A percentile compares a stretch with the other conserved stretches of the same genome.
phyloP scores from a whole-genome alignment of 1,140 invertebrate species.

The Grapholita molesta region DNA sequence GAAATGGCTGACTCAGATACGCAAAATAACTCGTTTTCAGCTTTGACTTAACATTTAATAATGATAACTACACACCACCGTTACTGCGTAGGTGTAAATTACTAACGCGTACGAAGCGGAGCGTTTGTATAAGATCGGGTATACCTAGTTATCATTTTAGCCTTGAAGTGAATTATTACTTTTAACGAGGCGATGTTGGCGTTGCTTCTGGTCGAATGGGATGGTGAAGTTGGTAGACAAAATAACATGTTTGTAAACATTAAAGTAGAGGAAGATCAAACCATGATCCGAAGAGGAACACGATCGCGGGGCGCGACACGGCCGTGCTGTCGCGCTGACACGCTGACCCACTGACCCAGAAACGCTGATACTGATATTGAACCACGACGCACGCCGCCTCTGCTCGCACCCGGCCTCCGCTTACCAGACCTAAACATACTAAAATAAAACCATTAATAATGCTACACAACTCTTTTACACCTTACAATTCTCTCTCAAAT shows the following conservation, averaged over 20 bases:
- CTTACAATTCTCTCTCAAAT: background rate
- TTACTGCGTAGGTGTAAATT: slow-evolving; percentile 52
- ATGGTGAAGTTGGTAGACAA: no score
- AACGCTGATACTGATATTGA: slow-evolving; percentile 76
- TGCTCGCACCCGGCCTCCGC: slow-evolving; percentile 67
- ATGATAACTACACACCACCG: slow-evolving; percentile 52
- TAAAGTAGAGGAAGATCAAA: slow-evolving; percentile 47
- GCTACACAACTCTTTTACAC: background rate
- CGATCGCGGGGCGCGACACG: slow-evolving; percentile 50
- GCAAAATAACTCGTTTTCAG: slow-evolving; percentile 64
- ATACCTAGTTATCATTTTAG: no score
- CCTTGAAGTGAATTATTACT: no score
- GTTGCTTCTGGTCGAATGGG: slow-evolving; percentile 19
- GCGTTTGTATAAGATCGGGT: background rate
- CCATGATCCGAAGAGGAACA: slow-evolving; percentile 55
- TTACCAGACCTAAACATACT: slow-evolving; percentile 26
- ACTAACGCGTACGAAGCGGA: background rate
- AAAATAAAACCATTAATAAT: slow-evolving; percentile 3
- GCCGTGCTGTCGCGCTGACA: slow-evolving; percentile 70
- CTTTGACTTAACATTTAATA: slow-evolving; percentile 45
- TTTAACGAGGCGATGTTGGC: no score
- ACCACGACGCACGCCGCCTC: slow-evolving; percentile 68
- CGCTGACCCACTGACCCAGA: slow-evolving; percentile 74
- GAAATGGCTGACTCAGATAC: slow-evolving; percentile 41
- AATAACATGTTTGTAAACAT: slow-evolving; percentile 27